Evolutionary conservation across 1,140 invertebrate species (phyloP), one percentile per base, ranked within the genome.

Genomic region (Bombus fervidus): DNA sequence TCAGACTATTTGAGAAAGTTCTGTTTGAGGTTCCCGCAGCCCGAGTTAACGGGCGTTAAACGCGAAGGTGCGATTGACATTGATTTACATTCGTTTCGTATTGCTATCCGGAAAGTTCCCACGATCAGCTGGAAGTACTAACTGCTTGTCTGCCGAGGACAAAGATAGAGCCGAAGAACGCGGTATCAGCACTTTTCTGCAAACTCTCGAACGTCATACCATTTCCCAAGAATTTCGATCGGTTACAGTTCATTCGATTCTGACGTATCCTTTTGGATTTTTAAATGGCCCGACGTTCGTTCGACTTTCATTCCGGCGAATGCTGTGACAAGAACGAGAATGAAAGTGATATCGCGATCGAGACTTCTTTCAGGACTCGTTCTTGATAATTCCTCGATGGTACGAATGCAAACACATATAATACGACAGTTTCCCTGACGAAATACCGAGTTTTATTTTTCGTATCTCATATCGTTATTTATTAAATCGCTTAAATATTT

Each of bases 171-270:
- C 28, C 74, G 68, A 34, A 85, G 88, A 83, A 83, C 87, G 83
- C 79, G 22, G 41, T 43, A 66, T 88, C 88, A 83, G 88, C 87
- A 68, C n/a, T 77, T 89, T 89, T 89, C 88, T 53, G 62, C 69
- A 47, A 62, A 80, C 78, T 79, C 28, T 84, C 75, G 1, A 62
- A 74, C 22, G 28, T 37, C 87, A 53, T 73, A 73, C 39, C 79
- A 80, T 79, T 84, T 47, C 34, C 43, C 41, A 77, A 79, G 85
- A 86, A 89, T 89, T 89, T 89, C 88, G 82, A 83, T 88, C 74
- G 74, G 79, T 75, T 75, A 75, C 43, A 34, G 57, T 72, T 77
- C 81, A 28, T 81, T 83, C 88, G 73, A 79, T 82, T 86, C 73
- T 74, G 34, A 75, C 79, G 77, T 69, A 69, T 31, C 59, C 41